Base-by-base conservation (phyloP, 2,113 vertebrate genomes). In the Platanista minor region DNA sequence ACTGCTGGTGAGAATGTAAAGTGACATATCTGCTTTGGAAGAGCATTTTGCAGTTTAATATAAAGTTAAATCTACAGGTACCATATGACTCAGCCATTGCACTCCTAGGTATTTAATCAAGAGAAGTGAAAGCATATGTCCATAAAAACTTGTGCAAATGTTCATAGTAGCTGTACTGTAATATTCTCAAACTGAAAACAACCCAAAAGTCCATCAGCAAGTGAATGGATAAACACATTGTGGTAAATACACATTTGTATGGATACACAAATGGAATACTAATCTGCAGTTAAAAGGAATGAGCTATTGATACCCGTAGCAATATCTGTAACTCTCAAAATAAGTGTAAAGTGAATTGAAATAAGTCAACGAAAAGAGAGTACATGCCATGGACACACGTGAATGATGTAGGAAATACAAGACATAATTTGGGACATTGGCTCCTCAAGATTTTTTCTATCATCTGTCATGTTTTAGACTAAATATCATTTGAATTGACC, bases 311-410 rank as follows among this genome's bases (percentile, higher is more conserved):
- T 49, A 10, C 3, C 64, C 15, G 3, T 17, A 85, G 14, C 3
- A 31, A 29, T 29, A 46, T 39, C 11, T 29, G 6, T 27, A 64
- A 66, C 36, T 91, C 39, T 82, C 4, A 64, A 46, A 71, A 62
- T 82, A n/a, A 49, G 15, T 61, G 2, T 54, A 78, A 67, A 91
- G 10, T 49, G 7, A 61, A 71, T 23, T 61, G 54, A 67, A 77
- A 85, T 12, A 89, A 33, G 21, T 1, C 15, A 86, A 36, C 80
- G 4, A 12, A 20, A 15, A 49, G 20, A 74, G 1, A 29, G 8
- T 20, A 39, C 8, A 13, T n/a, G 0, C 21, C 31, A 31, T 8
- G 12, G 20, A 89, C 5, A 13, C 12, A 57, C 33, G 3, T 1
- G 69, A 87, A 29, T 67, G 36, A 72, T 25, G 8, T 78, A 66